Evolutionary conservation across 2,113 vertebrate species (phyloP).

Genomic region (Xiphophorus couchianus): DNA sequence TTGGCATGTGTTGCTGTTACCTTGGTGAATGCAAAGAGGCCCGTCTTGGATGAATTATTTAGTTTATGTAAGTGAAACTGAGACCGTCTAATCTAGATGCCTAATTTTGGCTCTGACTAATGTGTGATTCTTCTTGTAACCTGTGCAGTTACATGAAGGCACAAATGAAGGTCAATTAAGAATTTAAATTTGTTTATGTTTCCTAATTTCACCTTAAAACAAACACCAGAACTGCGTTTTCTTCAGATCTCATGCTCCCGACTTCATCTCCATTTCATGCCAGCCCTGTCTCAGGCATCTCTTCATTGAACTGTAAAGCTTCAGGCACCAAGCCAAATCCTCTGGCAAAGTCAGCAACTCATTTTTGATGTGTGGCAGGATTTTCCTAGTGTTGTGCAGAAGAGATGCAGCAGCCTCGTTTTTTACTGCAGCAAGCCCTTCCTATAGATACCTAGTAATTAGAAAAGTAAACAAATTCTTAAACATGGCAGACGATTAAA

Average conservation of each 20-base stretch:
- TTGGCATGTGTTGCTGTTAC: constrained; percentile 61
- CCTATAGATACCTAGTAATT: not conserved
- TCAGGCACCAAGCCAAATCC: constrained; percentile 64
- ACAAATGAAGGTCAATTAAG: constrained; percentile 14
- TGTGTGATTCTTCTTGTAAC: constrained; percentile 10
- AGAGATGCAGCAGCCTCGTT: constrained; percentile 31
- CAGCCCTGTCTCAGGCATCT: constrained; percentile 41
- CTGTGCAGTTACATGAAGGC: not conserved
- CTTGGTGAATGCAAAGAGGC: constrained; percentile 67
- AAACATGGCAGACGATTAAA: not conserved
- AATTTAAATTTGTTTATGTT: constrained; percentile 7
- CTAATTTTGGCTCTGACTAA: constrained; percentile 13
- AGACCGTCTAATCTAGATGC: constrained; percentile 3
- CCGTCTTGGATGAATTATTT: constrained; percentile 48
- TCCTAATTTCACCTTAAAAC: constrained; percentile 5
- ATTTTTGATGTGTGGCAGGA: constrained; percentile 54
- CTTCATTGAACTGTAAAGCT: constrained; percentile 46
- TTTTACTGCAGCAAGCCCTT: constrained; percentile 18
- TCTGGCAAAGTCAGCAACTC: constrained; percentile 65
- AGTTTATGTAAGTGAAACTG: constrained; percentile 48
- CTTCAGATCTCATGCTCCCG: constrained; percentile 18
- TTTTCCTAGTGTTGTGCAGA: constrained; percentile 45
- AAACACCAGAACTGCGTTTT: constrained; percentile 28
- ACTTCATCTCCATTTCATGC: constrained; percentile 40
- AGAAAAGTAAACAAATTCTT: not conserved